These are phyloP conservation scores for Calameuta pallipes DNA, from an alignment of 2,888 invertebrate species.

Conservation along the genomic window DNA sequence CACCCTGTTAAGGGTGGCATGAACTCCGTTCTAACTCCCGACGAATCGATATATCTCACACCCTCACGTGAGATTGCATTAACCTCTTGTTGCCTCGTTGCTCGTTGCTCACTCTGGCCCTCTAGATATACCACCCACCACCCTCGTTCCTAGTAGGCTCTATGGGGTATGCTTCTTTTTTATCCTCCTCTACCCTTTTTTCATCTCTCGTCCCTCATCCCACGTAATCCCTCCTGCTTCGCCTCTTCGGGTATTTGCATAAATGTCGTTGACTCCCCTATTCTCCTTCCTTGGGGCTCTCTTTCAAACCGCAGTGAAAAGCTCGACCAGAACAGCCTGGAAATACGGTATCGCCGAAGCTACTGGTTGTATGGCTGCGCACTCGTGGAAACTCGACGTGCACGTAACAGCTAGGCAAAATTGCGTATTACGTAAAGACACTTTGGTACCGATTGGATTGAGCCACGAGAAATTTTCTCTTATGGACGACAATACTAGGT, in stretches of 20 bases:
- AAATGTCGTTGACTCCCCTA: neutral
- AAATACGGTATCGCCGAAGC: neutral
- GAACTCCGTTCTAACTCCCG: conserved; percentile 25
- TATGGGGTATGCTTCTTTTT: neutral
- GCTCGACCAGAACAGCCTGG: neutral
- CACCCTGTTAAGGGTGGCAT: conserved; percentile 24
- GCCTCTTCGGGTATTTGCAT: neutral
- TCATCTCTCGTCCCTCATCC: neutral
- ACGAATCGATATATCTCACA: conserved; percentile 41
- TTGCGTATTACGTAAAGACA: neutral
- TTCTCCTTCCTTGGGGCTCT: neutral
- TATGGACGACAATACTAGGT: neutral
- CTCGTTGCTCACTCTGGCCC: neutral
- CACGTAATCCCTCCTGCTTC: neutral
- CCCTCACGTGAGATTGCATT: conserved; percentile 37
- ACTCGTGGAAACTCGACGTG: neutral
- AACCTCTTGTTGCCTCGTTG: conserved; percentile 35
- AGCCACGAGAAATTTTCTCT: neutral
- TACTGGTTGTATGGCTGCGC: neutral
- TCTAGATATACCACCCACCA: neutral
- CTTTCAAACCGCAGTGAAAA: conserved; percentile 3
- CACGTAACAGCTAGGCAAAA: neutral
- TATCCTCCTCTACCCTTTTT: neutral
- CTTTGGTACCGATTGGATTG: neutral
- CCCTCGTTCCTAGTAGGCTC: neutral